Evolutionary conservation across 2,113 vertebrate species (phyloP).

Genomic region (Albula glossodonta): DNA sequence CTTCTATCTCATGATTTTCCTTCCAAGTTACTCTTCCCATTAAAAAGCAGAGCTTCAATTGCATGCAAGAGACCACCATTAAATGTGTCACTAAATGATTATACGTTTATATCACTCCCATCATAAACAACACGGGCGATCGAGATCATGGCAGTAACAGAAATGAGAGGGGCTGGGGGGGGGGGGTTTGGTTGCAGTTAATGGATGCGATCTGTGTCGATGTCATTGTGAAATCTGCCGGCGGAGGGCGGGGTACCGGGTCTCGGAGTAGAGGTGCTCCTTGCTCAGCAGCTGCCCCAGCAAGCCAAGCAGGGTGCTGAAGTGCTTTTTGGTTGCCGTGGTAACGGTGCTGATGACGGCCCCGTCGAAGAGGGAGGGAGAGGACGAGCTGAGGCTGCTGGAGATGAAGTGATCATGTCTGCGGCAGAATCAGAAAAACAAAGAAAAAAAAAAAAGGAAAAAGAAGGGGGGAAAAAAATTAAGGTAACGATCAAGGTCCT

Average conservation of each 20-base stretch:
- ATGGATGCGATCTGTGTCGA: not conserved
- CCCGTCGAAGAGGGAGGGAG: conserved; percentile 93
- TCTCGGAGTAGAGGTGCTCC: conserved; percentile 86
- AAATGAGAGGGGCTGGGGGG: not conserved
- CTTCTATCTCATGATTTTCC: too few relatives aligned
- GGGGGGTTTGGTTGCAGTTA: not conserved
- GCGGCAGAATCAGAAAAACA: conserved; percentile 20
- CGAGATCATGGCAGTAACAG: too few relatives aligned
- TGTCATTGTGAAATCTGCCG: not conserved
- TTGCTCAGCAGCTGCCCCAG: conserved; percentile 85
- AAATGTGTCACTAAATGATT: too few relatives aligned
- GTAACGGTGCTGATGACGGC: conserved; percentile 98
- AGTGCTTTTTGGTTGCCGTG: conserved; percentile 97
- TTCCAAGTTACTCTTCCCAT: too few relatives aligned
- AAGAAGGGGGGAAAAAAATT: too few relatives aligned
- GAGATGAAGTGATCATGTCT: conserved; percentile 99
- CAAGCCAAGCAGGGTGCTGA: conserved; percentile 88
- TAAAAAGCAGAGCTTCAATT: too few relatives aligned
- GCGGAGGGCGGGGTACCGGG: conserved; percentile 72
- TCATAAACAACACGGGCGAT: too few relatives aligned
- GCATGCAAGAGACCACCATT: too few relatives aligned
- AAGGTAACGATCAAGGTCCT: too few relatives aligned
- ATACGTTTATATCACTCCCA: too few relatives aligned
- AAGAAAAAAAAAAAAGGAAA: too few relatives aligned
- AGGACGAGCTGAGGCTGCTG: conserved; percentile 94